Percentiles rank a stretch among this genome's conserved stretches.
phyloP scores from a whole-genome alignment of 2,113 vertebrate genomes.

The Copsychus sechellarum region DNA sequence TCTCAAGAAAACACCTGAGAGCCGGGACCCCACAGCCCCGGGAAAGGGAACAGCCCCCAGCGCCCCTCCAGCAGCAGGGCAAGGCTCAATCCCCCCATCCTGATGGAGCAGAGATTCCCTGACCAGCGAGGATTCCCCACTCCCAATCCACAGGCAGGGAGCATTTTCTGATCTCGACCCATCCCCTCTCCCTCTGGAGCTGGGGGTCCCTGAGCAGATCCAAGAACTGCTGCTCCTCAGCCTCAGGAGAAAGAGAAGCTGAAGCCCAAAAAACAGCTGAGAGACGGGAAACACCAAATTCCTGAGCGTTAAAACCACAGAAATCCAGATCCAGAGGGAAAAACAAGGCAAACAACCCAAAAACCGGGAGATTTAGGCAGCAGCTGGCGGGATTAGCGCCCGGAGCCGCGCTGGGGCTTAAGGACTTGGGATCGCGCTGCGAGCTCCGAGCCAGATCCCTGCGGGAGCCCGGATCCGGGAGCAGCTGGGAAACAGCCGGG shows the following conservation, averaged over 20 bases:
- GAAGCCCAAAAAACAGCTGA: not conserved
- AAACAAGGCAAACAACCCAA: not conserved
- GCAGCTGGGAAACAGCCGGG: not conserved
- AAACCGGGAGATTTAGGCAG: not conserved
- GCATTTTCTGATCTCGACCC: not conserved
- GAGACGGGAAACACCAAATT: not conserved
- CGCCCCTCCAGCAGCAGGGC: not conserved
- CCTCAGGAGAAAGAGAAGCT: not conserved
- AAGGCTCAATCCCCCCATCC: rapidly evolving
- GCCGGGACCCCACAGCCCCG: too few relatives aligned
- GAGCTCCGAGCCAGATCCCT: not conserved
- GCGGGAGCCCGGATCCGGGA: not conserved
- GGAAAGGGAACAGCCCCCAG: not conserved
- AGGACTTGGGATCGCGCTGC: not conserved
- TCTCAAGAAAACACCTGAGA: too few relatives aligned
- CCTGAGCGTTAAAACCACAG: not conserved
- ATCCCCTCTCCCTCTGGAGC: not conserved
- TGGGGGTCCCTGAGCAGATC: not conserved
- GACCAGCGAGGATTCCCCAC: rapidly evolving
- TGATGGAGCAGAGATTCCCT: not conserved
- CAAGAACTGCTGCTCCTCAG: not conserved
- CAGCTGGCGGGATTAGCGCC: constrained; percentile 34
- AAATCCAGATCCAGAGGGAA: not conserved
- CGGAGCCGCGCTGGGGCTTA: not conserved
- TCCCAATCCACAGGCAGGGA: not conserved